A percentile compares a stretch with the other conserved stretches of the same genome.
phyloP scores from a whole-genome alignment of 2,888 invertebrate species.

The Acrobasis suavella region DNA sequence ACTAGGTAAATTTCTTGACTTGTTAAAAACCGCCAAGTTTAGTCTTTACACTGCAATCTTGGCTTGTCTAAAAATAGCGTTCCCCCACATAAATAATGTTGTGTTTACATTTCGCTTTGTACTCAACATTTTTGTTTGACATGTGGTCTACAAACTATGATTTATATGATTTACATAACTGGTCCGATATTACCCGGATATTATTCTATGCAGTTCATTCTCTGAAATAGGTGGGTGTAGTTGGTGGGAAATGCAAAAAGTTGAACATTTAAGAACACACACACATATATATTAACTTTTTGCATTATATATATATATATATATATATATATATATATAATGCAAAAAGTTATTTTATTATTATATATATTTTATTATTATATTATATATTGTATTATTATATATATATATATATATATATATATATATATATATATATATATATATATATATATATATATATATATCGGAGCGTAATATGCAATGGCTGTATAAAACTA shows the following conservation, averaged over 20 bases:
- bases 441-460: too few species aligned
- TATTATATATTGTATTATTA: too few species aligned
- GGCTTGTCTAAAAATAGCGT: slow-evolving; percentile 40
- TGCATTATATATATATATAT: too few species aligned
- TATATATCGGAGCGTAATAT: too few species aligned
- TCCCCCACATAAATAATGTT: slow-evolving; percentile 42
- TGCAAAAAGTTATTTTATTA: too few species aligned
- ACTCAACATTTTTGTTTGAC: slow-evolving; percentile 41
- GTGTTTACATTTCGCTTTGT: slow-evolving; percentile 45
- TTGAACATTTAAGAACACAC: not conserved
- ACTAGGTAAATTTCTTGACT: not conserved
- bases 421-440: too few species aligned
- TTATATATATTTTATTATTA: too few species aligned
- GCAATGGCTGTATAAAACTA: too few species aligned
- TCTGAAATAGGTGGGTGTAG: not conserved
- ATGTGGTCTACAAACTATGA: slow-evolving; percentile 36
- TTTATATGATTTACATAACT: slow-evolving; percentile 34
- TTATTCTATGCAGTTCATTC: slow-evolving; percentile 17
- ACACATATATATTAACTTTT: too few species aligned
- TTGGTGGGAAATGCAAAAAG: not conserved
- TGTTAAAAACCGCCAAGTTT: slow-evolving; percentile 12
- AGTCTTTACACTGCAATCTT: slow-evolving; percentile 32
- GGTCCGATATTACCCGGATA: slow-evolving; percentile 15
- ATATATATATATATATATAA: too few species aligned
- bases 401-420: too few species aligned